A percentile compares a stretch with the other conserved stretches of the same genome.
Evolutionary conservation across 2,888 invertebrate species (phyloP).

Genomic region (Acronicta aceris): DNA sequence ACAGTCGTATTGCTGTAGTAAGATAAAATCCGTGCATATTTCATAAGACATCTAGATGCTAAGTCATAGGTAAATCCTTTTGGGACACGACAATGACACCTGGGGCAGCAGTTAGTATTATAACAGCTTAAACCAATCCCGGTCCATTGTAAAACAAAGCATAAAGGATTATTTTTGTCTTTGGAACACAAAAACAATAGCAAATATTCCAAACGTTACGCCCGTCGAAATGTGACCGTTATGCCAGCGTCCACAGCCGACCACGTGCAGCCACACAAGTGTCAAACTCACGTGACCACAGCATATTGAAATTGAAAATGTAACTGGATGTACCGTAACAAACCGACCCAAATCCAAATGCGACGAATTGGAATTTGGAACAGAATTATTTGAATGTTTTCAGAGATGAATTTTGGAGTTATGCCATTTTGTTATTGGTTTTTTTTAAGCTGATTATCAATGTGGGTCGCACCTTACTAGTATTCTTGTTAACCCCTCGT

Average conservation of each 20-base stretch:
- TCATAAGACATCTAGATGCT: too few relatives aligned
- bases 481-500: too few relatives aligned
- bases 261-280: slow-evolving; percentile 39
- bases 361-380: not conserved
- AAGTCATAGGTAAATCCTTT: too few relatives aligned
- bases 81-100: too few relatives aligned
- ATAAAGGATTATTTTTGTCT: slow-evolving; percentile 12
- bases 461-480: too few relatives aligned
- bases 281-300: slow-evolving; percentile 30
- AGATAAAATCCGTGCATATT: too few relatives aligned
- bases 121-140: not conserved
- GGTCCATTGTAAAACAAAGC: not conserved
- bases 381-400: not conserved
- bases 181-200: slow-evolving; percentile 14
- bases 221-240: slow-evolving; percentile 37
- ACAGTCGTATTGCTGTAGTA: too few relatives aligned
- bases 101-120: too few relatives aligned
- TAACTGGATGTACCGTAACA: slow-evolving; percentile 4
- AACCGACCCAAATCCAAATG: slow-evolving; percentile 3
- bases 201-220: slow-evolving; percentile 14
- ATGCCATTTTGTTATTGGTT: not conserved
- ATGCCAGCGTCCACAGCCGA: slow-evolving; percentile 3
- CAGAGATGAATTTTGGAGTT: too few relatives aligned
- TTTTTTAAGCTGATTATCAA: too few relatives aligned
- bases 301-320: slow-evolving; percentile 21